Evolutionary conservation across 30 jellyfish, hydroid and myxozoan species (phyloP).

Genomic region (Hydractinia echinata): DNA sequence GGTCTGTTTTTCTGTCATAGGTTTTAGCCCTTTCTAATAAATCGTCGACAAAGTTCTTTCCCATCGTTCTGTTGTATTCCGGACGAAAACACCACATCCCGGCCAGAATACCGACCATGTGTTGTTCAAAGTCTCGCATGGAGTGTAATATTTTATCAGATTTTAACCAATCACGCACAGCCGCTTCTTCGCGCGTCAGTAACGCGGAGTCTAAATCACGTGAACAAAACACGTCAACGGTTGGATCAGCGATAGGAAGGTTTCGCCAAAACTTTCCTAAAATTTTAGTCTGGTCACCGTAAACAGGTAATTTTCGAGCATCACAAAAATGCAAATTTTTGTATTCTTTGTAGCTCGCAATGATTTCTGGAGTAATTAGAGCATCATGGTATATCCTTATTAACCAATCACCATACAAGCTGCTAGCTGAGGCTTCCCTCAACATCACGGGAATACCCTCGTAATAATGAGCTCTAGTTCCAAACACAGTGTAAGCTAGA

Average conservation of each 20-base stretch:
- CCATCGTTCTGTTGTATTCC: neutral
- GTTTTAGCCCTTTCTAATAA: constrained; percentile 1
- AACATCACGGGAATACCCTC: constrained; percentile 11
- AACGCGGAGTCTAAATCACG: constrained; percentile 22
- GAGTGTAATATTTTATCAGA: neutral
- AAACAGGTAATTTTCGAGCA: neutral
- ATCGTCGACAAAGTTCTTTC: neutral
- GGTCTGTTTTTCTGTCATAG: neutral
- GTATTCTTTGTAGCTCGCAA: constrained; percentile 10
- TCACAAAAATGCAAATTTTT: neutral
- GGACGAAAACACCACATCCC: constrained; percentile 26
- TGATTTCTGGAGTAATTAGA: neutral
- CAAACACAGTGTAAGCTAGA: neutral
- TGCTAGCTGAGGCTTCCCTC: neutral
- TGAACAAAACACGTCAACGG: constrained; percentile 6
- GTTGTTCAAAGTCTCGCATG: constrained; percentile 18
- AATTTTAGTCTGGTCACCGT: constrained; percentile 13
- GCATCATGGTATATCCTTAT: constrained; percentile 15
- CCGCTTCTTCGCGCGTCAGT: constrained; percentile 9
- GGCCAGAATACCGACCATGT: neutral
- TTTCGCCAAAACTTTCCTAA: constrained; percentile 19
- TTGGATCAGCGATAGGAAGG: constrained; percentile 19
- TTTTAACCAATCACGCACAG: constrained; percentile 20
- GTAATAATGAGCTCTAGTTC: neutral
- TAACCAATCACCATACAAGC: neutral